Percentiles rank a stretch among this genome's conserved stretches.
These are phyloP conservation scores for Drosophila greeni DNA, from an alignment of 2,888 invertebrate genomes.

Conservation along the genomic window DNA sequence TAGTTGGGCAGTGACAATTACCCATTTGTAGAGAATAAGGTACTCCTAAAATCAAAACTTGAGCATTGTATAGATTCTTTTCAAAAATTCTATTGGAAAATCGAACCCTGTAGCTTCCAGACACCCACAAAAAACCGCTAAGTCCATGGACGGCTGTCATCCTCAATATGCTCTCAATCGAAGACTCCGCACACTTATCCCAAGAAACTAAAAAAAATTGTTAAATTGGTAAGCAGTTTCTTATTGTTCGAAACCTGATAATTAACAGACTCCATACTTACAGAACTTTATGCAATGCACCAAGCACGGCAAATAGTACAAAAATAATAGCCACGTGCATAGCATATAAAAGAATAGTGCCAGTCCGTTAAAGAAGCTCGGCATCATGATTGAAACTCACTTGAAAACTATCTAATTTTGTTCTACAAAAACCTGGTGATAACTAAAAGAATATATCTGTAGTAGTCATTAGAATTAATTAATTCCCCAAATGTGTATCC, in stretches of 20 bases:
- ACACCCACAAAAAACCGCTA: conserved; percentile 12
- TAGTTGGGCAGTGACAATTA: conserved; percentile 5
- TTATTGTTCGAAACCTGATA: neutral
- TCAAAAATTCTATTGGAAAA: neutral
- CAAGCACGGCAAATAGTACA: neutral
- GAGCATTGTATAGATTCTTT: too few relatives aligned
- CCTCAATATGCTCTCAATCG: neutral
- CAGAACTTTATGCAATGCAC: conserved; percentile 2
- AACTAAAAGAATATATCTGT: neutral
- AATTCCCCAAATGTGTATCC: neutral
- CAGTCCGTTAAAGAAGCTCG: neutral
- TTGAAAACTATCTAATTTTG: neutral
- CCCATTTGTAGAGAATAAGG: conserved; percentile 5
- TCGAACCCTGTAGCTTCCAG: conserved; percentile 7
- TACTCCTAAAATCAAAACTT: neutral
- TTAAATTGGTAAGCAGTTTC: neutral
- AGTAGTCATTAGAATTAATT: neutral
- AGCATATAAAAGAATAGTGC: neutral
- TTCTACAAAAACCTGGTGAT: neutral
- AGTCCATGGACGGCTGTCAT: neutral
- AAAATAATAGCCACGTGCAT: neutral
- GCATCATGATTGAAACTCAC: neutral
- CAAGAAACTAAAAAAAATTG: neutral
- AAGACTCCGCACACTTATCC: neutral
- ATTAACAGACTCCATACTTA: neutral